Evolutionary conservation across 1,140 invertebrate species (phyloP).

Genomic region (Cotesia chilonis): DNA sequence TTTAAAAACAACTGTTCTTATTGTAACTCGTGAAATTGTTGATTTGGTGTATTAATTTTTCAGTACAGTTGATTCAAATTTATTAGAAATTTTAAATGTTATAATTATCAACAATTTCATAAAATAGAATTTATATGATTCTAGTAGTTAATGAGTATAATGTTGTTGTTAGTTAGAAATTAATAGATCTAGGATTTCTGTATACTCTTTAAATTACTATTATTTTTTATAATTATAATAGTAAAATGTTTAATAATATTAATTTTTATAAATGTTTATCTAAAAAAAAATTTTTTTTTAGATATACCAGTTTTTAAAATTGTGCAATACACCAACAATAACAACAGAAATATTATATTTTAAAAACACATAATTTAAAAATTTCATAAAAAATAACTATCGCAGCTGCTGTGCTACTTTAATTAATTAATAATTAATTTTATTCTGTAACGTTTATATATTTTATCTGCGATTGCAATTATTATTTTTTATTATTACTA

Average conservation of each 20-base stretch:
- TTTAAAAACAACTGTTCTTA: neutral
- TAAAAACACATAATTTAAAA: slow-evolving; percentile 40
- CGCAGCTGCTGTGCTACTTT: slow-evolving; percentile 22
- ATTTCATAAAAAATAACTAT: slow-evolving; percentile 14
- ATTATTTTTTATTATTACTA: slow-evolving; percentile 32
- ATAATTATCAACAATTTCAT: slow-evolving; percentile 24
- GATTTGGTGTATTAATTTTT: neutral
- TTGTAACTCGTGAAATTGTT: slow-evolving; percentile 30
- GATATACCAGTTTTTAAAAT: neutral
- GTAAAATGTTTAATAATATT: slow-evolving; percentile 19
- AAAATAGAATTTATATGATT: slow-evolving; percentile 7
- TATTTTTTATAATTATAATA: slow-evolving; percentile 1
- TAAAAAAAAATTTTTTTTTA: slow-evolving; percentile 12
- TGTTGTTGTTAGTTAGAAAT: slow-evolving; percentile 7
- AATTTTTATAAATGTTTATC: slow-evolving; percentile 10
- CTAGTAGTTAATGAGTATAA: slow-evolving; percentile 29
- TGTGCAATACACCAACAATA: slow-evolving; percentile 23
- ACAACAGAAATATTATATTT: slow-evolving; percentile 27
- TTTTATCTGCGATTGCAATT: slow-evolving; percentile 35
- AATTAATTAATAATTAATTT: slow-evolving; percentile 6
- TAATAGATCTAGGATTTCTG: neutral
- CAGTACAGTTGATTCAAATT: neutral
- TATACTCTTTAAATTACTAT: slow-evolving; percentile 1
- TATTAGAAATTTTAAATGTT: no score
- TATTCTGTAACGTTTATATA: neutral